Conservation (phyloP, 2,113 vertebrate genomes). For the Grammomys surdaster region DNA sequence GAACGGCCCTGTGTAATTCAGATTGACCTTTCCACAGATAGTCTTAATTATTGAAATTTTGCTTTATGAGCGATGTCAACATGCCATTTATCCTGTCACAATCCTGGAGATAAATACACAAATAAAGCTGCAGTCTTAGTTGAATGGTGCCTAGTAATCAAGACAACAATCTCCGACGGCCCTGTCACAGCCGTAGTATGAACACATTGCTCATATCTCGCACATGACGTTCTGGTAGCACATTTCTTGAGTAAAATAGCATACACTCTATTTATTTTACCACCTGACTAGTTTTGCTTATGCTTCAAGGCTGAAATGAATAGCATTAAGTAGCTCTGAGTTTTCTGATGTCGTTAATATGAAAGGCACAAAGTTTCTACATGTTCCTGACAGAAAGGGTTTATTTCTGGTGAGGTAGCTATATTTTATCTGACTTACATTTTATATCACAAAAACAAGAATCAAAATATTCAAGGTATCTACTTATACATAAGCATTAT, state of each 20-base stretch:
- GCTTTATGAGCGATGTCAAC: constrained; percentile 27
- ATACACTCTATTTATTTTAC: background rate
- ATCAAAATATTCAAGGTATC: background rate
- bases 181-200: background rate
- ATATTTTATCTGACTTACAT: background rate
- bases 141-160: background rate
- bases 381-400: background rate
- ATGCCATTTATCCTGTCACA: constrained; percentile 39
- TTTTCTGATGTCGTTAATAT: background rate
- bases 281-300: background rate
- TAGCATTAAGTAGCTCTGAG: background rate
- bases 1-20: constrained; percentile 39
- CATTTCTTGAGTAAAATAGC: background rate
- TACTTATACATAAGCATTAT: background rate
- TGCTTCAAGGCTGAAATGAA: background rate
- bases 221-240: background rate
- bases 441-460: too few species aligned
- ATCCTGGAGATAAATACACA: background rate
- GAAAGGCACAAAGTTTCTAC: background rate
- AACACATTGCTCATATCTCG: background rate
- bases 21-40: constrained; percentile 62
- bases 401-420: background rate
- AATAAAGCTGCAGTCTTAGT: background rate
- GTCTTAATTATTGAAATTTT: constrained; percentile 39
- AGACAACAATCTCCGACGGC: background rate